phyloP scores from a whole-genome alignment of 2,797 vertebrate species.

The Alectoris magna region DNA sequence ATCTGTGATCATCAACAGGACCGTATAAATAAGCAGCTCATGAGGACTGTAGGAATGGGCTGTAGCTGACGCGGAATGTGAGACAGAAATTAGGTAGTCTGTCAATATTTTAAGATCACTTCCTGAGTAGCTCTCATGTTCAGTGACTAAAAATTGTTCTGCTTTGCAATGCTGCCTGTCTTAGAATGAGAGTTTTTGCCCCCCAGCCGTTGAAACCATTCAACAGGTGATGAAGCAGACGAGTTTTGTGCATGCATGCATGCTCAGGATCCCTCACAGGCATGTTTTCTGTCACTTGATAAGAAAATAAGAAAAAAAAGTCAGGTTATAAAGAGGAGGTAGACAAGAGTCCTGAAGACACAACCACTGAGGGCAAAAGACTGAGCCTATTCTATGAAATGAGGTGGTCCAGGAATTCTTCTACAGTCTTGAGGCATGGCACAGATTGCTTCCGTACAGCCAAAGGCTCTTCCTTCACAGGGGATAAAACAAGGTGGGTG shows the following conservation, averaged over 20 bases:
- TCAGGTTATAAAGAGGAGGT: background rate
- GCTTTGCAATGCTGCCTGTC: background rate
- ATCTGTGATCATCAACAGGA: background rate
- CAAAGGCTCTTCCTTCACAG: background rate
- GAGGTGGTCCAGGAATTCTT: background rate
- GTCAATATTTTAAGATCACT: background rate
- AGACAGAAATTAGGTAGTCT: background rate
- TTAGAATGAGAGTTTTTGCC: background rate
- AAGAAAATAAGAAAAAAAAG: background rate
- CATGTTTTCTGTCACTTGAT: background rate
- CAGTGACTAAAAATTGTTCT: background rate
- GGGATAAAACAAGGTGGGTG: background rate
- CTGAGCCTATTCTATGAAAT: background rate
- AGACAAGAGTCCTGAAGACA: background rate
- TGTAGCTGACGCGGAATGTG: background rate
- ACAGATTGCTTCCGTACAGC: background rate
- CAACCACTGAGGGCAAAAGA: background rate
- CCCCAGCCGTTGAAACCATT: background rate
- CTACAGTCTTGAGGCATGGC: background rate
- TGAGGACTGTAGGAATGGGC: background rate
- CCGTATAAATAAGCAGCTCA: background rate
- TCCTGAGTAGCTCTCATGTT: background rate
- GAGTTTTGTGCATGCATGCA: background rate
- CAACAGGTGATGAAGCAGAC: background rate
- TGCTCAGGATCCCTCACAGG: background rate